Conservation (phyloP, 2,888 invertebrate genomes). For the Drosophila anomalata region DNA sequence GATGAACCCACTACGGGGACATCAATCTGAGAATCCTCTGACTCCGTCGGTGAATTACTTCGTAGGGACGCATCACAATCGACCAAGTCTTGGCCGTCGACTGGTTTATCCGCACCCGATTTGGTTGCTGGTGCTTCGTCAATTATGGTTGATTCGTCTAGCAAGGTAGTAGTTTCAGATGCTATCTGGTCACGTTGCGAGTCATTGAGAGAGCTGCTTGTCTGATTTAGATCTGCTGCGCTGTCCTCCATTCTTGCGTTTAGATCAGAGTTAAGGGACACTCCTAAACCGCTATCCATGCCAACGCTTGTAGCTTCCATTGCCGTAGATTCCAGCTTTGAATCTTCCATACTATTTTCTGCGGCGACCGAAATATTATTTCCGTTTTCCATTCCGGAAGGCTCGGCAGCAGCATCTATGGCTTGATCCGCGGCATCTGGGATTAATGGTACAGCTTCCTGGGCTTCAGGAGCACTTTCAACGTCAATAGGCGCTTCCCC, state of each 20-base stretch:
- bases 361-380: background rate
- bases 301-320: background rate
- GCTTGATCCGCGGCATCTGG: conserved; percentile 1
- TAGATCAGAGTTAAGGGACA: too few species aligned
- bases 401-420: background rate
- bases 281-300: too few species aligned
- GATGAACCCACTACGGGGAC: too few species aligned
- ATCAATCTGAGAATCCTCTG: background rate
- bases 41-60: background rate
- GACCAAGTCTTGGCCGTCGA: too few species aligned
- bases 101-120: conserved; percentile 1
- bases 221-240: background rate
- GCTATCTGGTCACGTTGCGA: background rate
- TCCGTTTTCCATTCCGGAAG: too few species aligned
- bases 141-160: background rate
- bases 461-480: background rate
- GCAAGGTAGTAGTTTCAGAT: background rate
- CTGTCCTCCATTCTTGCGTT: background rate
- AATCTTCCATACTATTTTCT: background rate
- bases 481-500: conserved; percentile 7
- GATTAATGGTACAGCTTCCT: background rate
- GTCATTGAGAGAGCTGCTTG: background rate
- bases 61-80: background rate
- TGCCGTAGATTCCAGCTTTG: background rate
- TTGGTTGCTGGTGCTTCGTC: conserved; percentile 11